These are phyloP conservation scores for Xylocopa sonorina DNA, from an alignment of 1,140 invertebrate species.

Conservation along the genomic window DNA sequence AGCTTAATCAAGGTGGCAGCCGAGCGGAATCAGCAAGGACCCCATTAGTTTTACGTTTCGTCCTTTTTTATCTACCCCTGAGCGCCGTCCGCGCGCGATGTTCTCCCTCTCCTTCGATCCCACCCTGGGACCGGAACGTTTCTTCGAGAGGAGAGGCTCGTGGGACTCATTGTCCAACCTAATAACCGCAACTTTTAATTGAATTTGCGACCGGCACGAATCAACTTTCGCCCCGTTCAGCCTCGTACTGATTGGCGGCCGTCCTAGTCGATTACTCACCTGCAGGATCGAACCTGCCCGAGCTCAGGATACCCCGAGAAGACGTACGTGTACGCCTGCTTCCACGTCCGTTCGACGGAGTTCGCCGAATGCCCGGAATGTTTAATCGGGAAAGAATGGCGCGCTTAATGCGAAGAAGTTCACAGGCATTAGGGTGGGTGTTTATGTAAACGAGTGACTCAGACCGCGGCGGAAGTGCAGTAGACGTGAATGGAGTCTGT, in stretches of 20 bases:
- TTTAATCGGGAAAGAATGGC: not conserved
- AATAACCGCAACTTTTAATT: conserved; percentile 82
- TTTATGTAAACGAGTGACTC: conserved; percentile 35
- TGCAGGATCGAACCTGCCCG: conserved; percentile 50
- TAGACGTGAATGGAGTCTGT: conserved; percentile 41
- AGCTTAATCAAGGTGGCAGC: conserved; percentile 81
- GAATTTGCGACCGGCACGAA: conserved; percentile 79
- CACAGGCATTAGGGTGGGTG: not conserved
- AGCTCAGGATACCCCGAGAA: conserved; percentile 29
- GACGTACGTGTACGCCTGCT: not conserved
- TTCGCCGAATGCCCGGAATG: not conserved
- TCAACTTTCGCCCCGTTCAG: conserved; percentile 75
- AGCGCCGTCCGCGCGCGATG: conserved; percentile 20
- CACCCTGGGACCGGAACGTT: not conserved
- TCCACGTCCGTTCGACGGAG: too few species aligned
- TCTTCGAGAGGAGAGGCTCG: conserved; percentile 61
- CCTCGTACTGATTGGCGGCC: conserved; percentile 69
- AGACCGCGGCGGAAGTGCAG: conserved; percentile 36
- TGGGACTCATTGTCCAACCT: conserved; percentile 81
- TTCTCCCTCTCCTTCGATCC: conserved; percentile 2
- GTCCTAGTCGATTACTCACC: conserved; percentile 72
- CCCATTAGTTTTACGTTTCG: conserved; percentile 77
- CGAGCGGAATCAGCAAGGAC: conserved; percentile 82
- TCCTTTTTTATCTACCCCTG: conserved; percentile 59
- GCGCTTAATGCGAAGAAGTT: not conserved